phyloP scores from a whole-genome alignment of 2,797 vertebrate species.

The Buceros bicornis region DNA sequence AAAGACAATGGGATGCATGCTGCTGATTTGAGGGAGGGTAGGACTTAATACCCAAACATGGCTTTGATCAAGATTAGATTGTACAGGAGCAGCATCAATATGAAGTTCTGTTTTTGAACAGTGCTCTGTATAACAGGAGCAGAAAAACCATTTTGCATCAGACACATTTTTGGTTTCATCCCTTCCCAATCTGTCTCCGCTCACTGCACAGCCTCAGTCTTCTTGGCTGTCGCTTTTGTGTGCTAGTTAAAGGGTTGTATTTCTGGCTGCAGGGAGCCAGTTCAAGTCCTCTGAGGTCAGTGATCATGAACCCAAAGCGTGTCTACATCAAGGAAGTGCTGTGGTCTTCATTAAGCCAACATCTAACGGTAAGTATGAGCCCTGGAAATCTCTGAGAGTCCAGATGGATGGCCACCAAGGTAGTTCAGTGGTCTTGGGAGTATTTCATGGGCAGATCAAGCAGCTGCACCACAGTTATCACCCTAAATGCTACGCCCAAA shows the following conservation, averaged over 20 bases:
- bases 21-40: not conserved
- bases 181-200: not conserved
- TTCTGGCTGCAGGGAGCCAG: not conserved
- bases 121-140: not conserved
- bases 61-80: not conserved
- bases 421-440: not conserved
- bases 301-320: not conserved
- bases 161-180: not conserved
- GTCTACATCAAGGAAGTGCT: not conserved
- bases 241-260: not conserved
- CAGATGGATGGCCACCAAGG: not conserved
- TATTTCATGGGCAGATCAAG: not conserved
- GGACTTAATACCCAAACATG: not conserved
- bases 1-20: not conserved
- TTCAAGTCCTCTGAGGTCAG: not conserved
- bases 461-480: not conserved
- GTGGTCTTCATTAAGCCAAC: not conserved
- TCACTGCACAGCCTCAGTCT: rapidly evolving
- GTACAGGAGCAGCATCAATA: not conserved
- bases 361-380: not conserved
- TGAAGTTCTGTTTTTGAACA: not conserved
- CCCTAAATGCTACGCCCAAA: not conserved
- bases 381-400: not conserved
- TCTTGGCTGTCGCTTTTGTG: not conserved
- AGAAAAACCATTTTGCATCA: not conserved